Evolutionary conservation across 2,797 vertebrate genomes (phyloP), one percentile per base, ranked within the genome.

Genomic region (Anolis apletophallus): DNA sequence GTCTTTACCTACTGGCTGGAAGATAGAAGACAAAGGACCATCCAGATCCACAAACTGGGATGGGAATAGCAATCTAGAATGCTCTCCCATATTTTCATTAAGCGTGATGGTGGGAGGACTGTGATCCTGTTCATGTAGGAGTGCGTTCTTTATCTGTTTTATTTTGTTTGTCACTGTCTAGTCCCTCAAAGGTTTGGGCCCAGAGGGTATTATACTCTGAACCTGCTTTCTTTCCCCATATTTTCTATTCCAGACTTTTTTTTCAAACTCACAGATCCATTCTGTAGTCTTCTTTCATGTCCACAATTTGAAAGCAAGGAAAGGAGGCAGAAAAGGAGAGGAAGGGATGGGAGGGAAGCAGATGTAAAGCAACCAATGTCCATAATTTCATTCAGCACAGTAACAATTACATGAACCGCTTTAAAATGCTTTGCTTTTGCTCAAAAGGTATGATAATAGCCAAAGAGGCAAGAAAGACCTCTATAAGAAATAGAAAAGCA

Each of bases 371-470:
- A 83, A 57, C 36, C 86, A 80, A 89, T 93, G 90, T 90, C 80
- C 80, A 34, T 90, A 68, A 90, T 92, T 94, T 89, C 85, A 91
- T 90, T 88, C 87, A 90, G 50, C 0, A 0, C 17, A 87, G 83
- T 0, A 10, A 87, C 89, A 91, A 89, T 91, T 90, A 90, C 1
- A 6, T 81, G 81, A 90, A 79, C 72, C 40, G 52, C 69, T 90
- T 80, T 90, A 94, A 90, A 91, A 82, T 83, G 52, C 80, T 68
- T 68, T 32, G 68, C 57, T 57, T 90, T 91, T 92, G 67, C 67
- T 69, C 93, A 78, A 90, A 92, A 81, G 85, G 83, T 84, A 19
- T 36, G 89, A 11, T 69, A 85, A 88, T n/a, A 19, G 59, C 21
- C 23, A 50, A 40, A 16, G 21, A 57, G 75, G 59, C 81, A 93